These are phyloP conservation scores for Leptopilina clavipes DNA, from an alignment of 1,140 invertebrate species.

Conservation along the genomic window DNA sequence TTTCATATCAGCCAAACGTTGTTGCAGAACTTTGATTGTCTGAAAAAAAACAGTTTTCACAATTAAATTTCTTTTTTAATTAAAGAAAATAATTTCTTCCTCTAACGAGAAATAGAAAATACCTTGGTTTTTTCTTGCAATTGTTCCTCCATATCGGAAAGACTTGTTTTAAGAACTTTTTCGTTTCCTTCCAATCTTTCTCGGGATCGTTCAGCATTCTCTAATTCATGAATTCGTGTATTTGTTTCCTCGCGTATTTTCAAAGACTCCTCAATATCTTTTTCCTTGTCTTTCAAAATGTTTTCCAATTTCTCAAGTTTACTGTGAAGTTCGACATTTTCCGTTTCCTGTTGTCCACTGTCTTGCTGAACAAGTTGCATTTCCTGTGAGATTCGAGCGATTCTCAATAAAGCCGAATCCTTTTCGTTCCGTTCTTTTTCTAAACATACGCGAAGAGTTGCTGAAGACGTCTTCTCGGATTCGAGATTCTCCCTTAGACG, in stretches of 20 bases:
- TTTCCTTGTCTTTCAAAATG: constrained; percentile 60
- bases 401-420: constrained; percentile 84
- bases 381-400: constrained; percentile 89
- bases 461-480: constrained; percentile 58
- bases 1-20: constrained; percentile 90
- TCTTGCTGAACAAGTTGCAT: constrained; percentile 84
- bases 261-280: constrained; percentile 76
- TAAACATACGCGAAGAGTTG: constrained; percentile 62
- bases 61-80: constrained; percentile 5
- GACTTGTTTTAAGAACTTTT: constrained; percentile 77
- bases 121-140: constrained; percentile 80
- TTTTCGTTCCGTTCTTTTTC: constrained; percentile 82
- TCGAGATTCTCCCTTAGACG: constrained; percentile 64
- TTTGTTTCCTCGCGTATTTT: constrained; percentile 73
- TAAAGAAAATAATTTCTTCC: constrained; percentile 35
- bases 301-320: constrained; percentile 66
- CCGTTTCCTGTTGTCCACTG: constrained; percentile 79
- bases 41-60: constrained; percentile 69
- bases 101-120: constrained; percentile 16
- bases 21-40: constrained; percentile 91
- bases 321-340: constrained; percentile 71
- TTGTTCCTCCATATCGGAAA: constrained; percentile 83
- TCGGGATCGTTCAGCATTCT: constrained; percentile 68
- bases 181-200: constrained; percentile 75
- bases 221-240: constrained; percentile 72